Evolutionary conservation across 1,140 invertebrate genomes (phyloP).

Genomic region (Drosophila pseudoananassae): DNA sequence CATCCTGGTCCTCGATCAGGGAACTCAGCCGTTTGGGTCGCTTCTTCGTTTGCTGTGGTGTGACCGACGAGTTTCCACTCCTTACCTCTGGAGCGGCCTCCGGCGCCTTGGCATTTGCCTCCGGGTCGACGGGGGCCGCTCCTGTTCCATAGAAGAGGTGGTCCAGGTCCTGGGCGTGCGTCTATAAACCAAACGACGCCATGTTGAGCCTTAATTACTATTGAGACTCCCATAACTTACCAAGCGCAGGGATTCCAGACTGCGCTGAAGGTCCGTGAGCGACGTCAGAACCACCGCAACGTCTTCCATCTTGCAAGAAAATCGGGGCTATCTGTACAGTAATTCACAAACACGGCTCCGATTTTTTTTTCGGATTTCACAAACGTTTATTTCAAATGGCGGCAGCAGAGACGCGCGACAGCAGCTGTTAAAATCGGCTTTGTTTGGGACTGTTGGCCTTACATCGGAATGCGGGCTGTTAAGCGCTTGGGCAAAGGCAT

Average conservation of each 20-base stretch:
- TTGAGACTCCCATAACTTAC: conserved; percentile 25
- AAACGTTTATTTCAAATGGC: conserved; percentile 69
- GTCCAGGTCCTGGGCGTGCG: conserved; percentile 59
- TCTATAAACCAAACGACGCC: conserved; percentile 34
- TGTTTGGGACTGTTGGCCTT: conserved; percentile 1
- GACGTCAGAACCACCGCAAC: conserved; percentile 47
- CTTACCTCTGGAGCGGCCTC: conserved; percentile 3
- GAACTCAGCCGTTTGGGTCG: conserved; percentile 64
- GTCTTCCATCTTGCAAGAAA: conserved; percentile 63
- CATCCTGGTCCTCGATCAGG: conserved; percentile 54
- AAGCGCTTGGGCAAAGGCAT: neutral
- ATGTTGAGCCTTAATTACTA: neutral
- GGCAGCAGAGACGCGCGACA: conserved; percentile 58
- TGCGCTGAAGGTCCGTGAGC: conserved; percentile 21
- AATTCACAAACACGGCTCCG: conserved; percentile 21
- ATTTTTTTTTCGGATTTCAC: conserved; percentile 6
- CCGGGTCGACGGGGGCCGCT: neutral
- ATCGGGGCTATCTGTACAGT: conserved; percentile 8
- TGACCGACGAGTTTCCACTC: conserved; percentile 28
- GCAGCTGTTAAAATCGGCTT: conserved; percentile 10
- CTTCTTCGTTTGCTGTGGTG: conserved; percentile 77
- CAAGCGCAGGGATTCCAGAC: conserved; percentile 43
- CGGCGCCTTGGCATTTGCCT: conserved; percentile 2
- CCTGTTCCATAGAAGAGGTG: conserved; percentile 53
- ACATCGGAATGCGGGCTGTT: conserved; percentile 1